Conservation (phyloP, 2,888 invertebrate genomes). For the Polietes domitor region DNA sequence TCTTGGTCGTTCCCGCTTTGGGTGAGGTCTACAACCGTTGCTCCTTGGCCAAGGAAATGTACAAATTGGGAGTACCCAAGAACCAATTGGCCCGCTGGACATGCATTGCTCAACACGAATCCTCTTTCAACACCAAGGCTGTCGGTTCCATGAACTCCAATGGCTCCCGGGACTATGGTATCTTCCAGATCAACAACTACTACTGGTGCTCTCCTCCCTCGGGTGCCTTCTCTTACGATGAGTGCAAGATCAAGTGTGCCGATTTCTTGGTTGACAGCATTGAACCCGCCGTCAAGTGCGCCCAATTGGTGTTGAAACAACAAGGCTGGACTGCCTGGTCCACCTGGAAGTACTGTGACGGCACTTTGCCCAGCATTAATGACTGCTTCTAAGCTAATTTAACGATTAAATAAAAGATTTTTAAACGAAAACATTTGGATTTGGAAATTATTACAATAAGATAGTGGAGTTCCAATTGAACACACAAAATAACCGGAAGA, state of each 20-base stretch:
- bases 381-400: conserved; percentile 71
- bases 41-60: conserved; percentile 73
- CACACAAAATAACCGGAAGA: too few relatives aligned
- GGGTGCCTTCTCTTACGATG: conserved; percentile 66
- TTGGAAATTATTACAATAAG: too few relatives aligned
- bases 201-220: conserved; percentile 71
- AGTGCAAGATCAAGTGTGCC: conserved; percentile 69
- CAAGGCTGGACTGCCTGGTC: conserved; percentile 74
- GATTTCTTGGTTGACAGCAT: conserved; percentile 70
- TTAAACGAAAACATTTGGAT: too few relatives aligned
- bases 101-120: conserved; percentile 71
- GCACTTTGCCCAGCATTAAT: conserved; percentile 71
- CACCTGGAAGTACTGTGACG: conserved; percentile 73
- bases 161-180: conserved; percentile 77
- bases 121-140: conserved; percentile 76
- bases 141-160: conserved; percentile 80
- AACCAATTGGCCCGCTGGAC: conserved; percentile 72
- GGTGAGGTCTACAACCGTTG: conserved; percentile 72
- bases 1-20: conserved; percentile 37
- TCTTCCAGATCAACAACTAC: conserved; percentile 73
- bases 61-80: conserved; percentile 72
- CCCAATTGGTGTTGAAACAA: conserved; percentile 67
- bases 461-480: too few relatives aligned
- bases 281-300: conserved; percentile 59
- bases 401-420: not conserved